A percentile compares a stretch with the other conserved stretches of the same genome.
phyloP scores from a whole-genome alignment of 2,888 invertebrate species.

The Nasonovia ribisnigri region DNA sequence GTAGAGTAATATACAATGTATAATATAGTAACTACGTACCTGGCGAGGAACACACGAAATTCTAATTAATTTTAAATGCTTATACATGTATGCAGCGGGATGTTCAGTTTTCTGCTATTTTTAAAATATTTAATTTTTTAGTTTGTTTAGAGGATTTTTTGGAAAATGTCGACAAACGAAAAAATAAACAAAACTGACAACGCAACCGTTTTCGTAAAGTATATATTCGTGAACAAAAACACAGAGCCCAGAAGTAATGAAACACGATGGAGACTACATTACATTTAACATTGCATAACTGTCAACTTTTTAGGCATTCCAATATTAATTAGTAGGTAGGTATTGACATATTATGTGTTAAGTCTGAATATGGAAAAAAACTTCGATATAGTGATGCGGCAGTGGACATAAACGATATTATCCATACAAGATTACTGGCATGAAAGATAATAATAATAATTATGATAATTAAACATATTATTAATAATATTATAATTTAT shows the following conservation, averaged over 20 bases:
- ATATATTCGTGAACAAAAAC: not conserved
- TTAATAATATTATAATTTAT: not conserved
- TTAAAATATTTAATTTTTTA: not conserved
- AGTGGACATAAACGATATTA: not conserved
- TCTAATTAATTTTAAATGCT: conserved; percentile 42
- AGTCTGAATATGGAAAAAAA: not conserved
- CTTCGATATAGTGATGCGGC: too few relatives aligned
- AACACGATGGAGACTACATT: not conserved
- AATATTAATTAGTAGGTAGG: not conserved
- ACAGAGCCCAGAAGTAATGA: not conserved
- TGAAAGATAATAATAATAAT: not conserved
- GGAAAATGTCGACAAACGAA: conserved; percentile 6
- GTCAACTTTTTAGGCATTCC: not conserved
- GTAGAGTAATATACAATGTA: not conserved
- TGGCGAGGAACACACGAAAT: not conserved
- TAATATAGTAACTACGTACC: not conserved
- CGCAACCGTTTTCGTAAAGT: not conserved
- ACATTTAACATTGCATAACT: not conserved
- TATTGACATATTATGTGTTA: not conserved
- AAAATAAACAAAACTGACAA: not conserved
- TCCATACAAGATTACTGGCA: not conserved
- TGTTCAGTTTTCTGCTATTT: not conserved
- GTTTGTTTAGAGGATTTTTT: conserved; percentile 10
- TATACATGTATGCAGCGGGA: too few relatives aligned
- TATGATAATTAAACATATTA: not conserved